Evolutionary conservation across 2,888 invertebrate genomes (phyloP).

Genomic region (Erebia ligea): DNA sequence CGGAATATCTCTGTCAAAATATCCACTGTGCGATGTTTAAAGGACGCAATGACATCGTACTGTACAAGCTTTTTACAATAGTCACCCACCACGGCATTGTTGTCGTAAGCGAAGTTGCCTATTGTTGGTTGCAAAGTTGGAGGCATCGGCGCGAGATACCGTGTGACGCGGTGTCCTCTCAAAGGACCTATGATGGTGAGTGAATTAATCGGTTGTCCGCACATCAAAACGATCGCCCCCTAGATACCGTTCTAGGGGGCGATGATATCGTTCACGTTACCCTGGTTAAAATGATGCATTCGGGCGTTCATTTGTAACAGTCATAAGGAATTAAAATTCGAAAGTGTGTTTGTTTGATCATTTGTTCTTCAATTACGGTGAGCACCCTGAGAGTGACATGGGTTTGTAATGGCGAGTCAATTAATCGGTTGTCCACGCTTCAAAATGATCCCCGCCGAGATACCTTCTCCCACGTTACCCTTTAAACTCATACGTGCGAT

Average conservation of each 20-base stretch:
- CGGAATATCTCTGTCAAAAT: slow-evolving; percentile 12
- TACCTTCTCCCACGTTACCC: too few relatives aligned
- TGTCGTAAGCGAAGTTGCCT: slow-evolving; percentile 68
- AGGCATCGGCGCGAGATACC: slow-evolving; percentile 70
- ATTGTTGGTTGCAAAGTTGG: slow-evolving; percentile 75
- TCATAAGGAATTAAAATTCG: too few relatives aligned
- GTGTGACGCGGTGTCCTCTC: slow-evolving; percentile 63
- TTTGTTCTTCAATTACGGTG: too few relatives aligned
- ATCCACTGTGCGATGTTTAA: neutral
- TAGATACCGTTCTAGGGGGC: slow-evolving; percentile 35
- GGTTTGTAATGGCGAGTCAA: too few relatives aligned
- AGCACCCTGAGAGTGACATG: too few relatives aligned
- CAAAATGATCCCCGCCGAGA: too few relatives aligned
- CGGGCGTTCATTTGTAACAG: too few relatives aligned
- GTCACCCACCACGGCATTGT: slow-evolving; percentile 59
- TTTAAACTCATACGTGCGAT: too few relatives aligned
- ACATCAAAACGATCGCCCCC: slow-evolving; percentile 41
- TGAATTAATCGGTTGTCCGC: slow-evolving; percentile 44
- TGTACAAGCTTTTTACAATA: slow-evolving; percentile 44
- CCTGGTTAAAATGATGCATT: neutral
- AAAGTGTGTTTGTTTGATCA: too few relatives aligned
- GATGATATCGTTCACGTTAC: slow-evolving; percentile 17
- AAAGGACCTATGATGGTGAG: slow-evolving; percentile 59
- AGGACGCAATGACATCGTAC: slow-evolving; percentile 16
- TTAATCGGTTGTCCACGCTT: too few relatives aligned